A percentile compares a stretch with the other conserved stretches of the same genome.
Conservation (phyloP, 2,113 vertebrate species). For the Calypte anna region DNA sequence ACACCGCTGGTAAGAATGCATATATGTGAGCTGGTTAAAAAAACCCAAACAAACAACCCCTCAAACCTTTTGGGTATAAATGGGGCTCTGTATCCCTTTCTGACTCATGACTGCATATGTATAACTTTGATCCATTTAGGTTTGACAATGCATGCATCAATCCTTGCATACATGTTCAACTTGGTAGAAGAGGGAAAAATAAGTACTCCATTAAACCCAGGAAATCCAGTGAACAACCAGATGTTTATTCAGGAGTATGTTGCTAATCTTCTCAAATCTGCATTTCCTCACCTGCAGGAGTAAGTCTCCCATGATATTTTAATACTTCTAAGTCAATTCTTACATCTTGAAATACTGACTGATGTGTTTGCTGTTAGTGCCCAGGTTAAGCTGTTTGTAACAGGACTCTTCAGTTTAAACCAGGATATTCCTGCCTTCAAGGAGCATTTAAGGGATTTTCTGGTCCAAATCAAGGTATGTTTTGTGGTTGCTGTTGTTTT, state of each 20-base stretch:
- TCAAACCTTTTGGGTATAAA: not conserved
- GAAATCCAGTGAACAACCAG: slow-evolving; percentile 90
- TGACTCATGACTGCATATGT: not conserved
- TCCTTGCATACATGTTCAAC: slow-evolving; percentile 99
- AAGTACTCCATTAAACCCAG: slow-evolving; percentile 87
- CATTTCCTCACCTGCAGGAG: slow-evolving; percentile 98
- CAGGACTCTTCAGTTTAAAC: slow-evolving; percentile 98
- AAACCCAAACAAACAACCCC: too few species aligned
- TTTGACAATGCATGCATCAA: slow-evolving; percentile 98
- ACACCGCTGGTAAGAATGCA: slow-evolving; percentile 89
- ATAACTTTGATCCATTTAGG: slow-evolving; percentile 74
- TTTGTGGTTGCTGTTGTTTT: not conserved
- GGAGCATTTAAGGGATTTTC: slow-evolving; percentile 97
- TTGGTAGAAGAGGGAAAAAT: slow-evolving; percentile 99
- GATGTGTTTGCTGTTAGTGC: slow-evolving; percentile 80
- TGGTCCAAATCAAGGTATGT: slow-evolving; percentile 97
- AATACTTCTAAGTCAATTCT: not conserved
- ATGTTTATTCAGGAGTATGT: slow-evolving; percentile 97
- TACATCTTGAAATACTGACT: not conserved
- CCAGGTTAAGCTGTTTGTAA: slow-evolving; percentile 99
- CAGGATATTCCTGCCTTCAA: slow-evolving; percentile 99
- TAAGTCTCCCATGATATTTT: slow-evolving; percentile 70
- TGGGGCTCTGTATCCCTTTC: accelerated
- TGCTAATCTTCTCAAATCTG: slow-evolving; percentile 97
- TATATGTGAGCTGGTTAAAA: accelerated